A percentile compares a stretch with the other conserved stretches of the same genome.
These are phyloP conservation scores for Arion vulgaris DNA, from an alignment of 1,140 invertebrate genomes.

Conservation along the genomic window DNA sequence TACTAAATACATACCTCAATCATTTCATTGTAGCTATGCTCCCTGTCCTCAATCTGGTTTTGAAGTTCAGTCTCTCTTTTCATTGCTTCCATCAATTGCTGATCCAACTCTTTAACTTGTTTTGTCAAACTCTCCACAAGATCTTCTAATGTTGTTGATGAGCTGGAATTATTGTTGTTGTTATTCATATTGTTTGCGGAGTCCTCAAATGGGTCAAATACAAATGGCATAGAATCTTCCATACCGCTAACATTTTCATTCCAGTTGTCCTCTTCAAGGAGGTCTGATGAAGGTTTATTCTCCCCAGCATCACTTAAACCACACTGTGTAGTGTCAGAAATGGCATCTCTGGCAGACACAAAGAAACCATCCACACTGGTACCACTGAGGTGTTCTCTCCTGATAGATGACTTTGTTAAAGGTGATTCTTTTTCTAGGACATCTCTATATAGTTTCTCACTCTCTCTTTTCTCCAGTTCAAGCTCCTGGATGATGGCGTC, in stretches of 20 bases:
- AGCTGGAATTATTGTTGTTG: slow-evolving; percentile 12
- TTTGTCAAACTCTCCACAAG: slow-evolving; percentile 43
- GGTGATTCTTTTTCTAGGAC: slow-evolving; percentile 35
- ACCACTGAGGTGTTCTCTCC: background rate
- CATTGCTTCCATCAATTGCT: slow-evolving; percentile 46
- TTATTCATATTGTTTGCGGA: slow-evolving; percentile 8
- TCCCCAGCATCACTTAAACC: background rate
- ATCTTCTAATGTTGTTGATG: slow-evolving; percentile 39
- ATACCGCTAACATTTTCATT: background rate
- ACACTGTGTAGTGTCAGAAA: background rate
- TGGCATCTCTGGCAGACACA: background rate
- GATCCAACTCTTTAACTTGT: slow-evolving; percentile 45
- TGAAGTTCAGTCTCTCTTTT: slow-evolving; percentile 36
- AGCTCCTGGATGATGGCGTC: slow-evolving; percentile 18
- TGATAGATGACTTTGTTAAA: background rate
- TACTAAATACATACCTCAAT: background rate
- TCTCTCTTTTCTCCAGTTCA: slow-evolving; percentile 39
- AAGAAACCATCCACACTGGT: slow-evolving; percentile 17
- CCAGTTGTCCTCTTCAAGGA: background rate
- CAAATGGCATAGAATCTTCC: slow-evolving; percentile 6
- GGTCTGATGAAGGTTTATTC: background rate
- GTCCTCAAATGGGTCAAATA: slow-evolving; percentile 5
- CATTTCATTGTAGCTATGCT: slow-evolving; percentile 46
- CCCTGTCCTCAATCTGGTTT: slow-evolving; percentile 41
- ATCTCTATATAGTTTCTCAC: slow-evolving; percentile 42